phyloP scores from a whole-genome alignment of 2,797 vertebrate species.

The Coracias cyanogaster region DNA sequence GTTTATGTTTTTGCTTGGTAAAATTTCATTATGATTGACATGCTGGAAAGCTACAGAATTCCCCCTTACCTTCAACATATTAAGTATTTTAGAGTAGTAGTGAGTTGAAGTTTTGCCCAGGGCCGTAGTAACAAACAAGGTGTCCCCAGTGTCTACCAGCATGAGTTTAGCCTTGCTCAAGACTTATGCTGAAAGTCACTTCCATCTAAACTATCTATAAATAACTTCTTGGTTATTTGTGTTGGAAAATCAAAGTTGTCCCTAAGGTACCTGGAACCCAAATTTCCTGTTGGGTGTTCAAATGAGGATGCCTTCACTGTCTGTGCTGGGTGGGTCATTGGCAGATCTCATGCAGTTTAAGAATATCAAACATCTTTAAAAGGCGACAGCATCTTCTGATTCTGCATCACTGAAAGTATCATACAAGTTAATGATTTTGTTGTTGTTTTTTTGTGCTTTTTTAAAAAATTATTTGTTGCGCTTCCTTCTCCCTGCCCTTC shows the following conservation, averaged over 20 bases:
- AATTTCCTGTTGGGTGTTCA: background rate
- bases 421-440: background rate
- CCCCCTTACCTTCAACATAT: background rate
- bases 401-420: background rate
- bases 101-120: background rate
- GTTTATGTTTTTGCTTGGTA: background rate
- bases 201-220: background rate
- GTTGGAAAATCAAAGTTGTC: background rate
- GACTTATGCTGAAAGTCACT: background rate
- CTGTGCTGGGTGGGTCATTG: background rate
- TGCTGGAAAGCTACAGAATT: background rate
- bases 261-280: background rate
- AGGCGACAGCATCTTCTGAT: background rate
- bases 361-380: background rate
- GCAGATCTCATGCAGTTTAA: background rate
- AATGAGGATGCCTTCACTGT: background rate
- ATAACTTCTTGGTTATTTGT: background rate
- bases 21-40: background rate
- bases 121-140: background rate
- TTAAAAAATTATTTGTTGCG: no score
- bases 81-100: background rate
- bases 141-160: background rate
- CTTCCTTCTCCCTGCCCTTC: accelerated
- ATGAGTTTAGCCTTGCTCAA: background rate
- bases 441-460: background rate